Base-by-base conservation (phyloP, 2,113 vertebrate genomes). In the Phaethon lepturus region DNA sequence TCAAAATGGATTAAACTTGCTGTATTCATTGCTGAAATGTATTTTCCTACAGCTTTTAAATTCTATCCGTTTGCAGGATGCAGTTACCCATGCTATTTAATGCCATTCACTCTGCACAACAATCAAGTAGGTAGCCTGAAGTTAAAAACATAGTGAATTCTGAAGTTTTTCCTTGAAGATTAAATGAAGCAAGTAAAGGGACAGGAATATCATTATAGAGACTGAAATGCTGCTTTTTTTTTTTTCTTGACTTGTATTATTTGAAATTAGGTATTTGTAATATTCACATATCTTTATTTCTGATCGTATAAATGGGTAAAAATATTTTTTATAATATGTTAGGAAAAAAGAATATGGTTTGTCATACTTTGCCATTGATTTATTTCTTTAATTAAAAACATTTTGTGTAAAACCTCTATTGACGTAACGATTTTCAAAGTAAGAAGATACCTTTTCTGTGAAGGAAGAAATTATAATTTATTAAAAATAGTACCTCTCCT, bases 1-100 rank as follows among this genome's bases (percentile, higher is more conserved):
- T 44, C 59, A 76, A 93, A 93, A 64, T 71, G 86, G 78, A 93
- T 87, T 93, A 92, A 80, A 84, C 17, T 92, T 72, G 14, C 60
- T 74, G 60, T 69, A 90, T 71, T 92, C 73, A 67, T 81, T 86
- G 16, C 63, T 64, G 64, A 92, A 44, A 81, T 77, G 44, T 45
- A 53, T 92, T 83, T 88, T 90, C 78, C 74, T 52, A 35, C 25
- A 91, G 40, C 25, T 38, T 82, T 90, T 66, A 94, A 60, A 90
- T 86, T 89, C 33, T 45, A 38, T 58, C 55, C 0, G 0, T 90
- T 83, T 94, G 79, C 68, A 79, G 69, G 64, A 76, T 90, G 72
- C 50, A 95, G 72, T 92, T 90, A 67, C 29, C 23, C 19, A 16
- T 81, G 64, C 33, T 93, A 23, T 53, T 84, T 87, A 74, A 92